Conservation (phyloP, 2,113 vertebrate species). For the Holacanthus passer region DNA sequence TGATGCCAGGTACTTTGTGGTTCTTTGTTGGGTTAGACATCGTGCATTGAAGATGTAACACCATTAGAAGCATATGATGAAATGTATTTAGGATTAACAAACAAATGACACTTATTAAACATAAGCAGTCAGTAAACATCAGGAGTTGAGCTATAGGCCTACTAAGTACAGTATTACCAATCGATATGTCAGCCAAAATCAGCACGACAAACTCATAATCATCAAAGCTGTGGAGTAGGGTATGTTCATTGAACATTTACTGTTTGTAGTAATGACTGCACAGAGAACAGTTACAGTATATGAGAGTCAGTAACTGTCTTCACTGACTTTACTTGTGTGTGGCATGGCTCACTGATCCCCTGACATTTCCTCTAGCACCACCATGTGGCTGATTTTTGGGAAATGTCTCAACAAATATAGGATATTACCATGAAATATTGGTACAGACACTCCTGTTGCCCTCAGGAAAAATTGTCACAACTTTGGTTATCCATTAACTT, state of each 20-base stretch:
- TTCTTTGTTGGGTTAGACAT: neutral
- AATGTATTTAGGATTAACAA: no score
- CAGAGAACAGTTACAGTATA: neutral
- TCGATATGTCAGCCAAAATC: no score
- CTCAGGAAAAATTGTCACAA: neutral
- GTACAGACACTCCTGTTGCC: neutral
- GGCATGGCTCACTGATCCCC: neutral
- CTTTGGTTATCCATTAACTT: neutral
- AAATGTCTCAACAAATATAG: neutral
- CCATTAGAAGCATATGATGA: neutral
- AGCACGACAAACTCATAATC: no score
- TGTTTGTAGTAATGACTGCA: no score
- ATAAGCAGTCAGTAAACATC: no score
- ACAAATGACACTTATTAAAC: no score
- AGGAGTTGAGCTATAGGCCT: no score
- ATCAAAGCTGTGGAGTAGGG: no score
- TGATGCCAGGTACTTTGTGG: neutral
- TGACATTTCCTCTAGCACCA: neutral
- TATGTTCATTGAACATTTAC: no score
- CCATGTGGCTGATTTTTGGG: neutral
- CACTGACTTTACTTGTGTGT: no score
- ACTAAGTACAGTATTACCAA: no score
- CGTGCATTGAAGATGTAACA: neutral
- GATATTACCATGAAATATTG: neutral
- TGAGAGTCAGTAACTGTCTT: neutral